Base-by-base conservation (phyloP, 2,888 invertebrate species). In the Dynastes tityus region DNA sequence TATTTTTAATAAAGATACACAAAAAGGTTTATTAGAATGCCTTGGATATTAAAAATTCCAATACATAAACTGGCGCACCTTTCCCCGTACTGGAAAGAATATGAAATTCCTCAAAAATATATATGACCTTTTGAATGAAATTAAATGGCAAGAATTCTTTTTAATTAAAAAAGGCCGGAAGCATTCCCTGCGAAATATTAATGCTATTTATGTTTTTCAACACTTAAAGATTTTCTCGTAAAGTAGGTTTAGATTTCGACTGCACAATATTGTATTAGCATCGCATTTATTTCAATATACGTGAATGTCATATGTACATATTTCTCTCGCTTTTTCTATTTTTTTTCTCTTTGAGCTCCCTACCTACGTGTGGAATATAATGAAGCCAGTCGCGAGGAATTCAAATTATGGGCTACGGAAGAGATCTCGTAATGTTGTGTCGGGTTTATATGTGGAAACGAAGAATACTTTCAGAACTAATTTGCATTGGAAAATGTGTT, bases 401-500 rank as follows among this genome's bases (percentile, higher is more conserved):
- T 74, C 61, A 74, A 74, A 74, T 74, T 74, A 45, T 61, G 27
- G 73, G 45, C 61, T 45, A 45, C 73, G 73, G 73, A 29, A 71
- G 45, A 58, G 45, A 29, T 29, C 27, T 55, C 13, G 61, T 61
- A 63, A 58, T 58, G 22, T 71, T 37, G 55, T 32, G 71, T 37
- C 58, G 55, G 37, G 58, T 71, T 55, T 61, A 22, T 63, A 74
- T 74, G 27, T 61, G 61, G 45, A 74, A 61, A 61, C 61, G 61
- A 37, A 74, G 61, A 74, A 74, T 74, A 74, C 63, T 63, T 61
- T 74, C 61, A 27, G 45, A 61, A 40, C 61, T 74, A 74, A 74
- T 74, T 74, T 74, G 63, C 73, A 74, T 74, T 74, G 61, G 45
- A 61, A 61, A 74, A 74, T 74, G 73, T 45, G 27, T 73, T 73